Conservation (phyloP, 2,797 vertebrate species). For the Masticophis lateralis region DNA sequence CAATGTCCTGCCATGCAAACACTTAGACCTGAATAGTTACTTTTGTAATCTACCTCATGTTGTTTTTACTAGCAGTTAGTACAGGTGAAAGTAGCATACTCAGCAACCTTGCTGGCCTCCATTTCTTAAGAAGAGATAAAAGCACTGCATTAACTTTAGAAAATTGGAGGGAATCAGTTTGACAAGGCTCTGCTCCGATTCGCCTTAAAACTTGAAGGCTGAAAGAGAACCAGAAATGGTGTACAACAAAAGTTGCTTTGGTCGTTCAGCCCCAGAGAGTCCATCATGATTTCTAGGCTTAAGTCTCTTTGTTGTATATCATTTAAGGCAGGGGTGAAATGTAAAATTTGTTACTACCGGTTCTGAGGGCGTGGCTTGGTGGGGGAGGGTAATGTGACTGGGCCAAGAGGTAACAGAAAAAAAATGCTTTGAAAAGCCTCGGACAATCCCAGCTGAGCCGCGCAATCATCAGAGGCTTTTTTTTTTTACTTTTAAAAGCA, state of each 20-base stretch:
- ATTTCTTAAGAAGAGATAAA: conserved; percentile 8
- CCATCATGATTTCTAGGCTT: neutral
- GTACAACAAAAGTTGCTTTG: neutral
- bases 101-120: neutral
- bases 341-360: too few species aligned
- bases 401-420: too few species aligned
- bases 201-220: neutral
- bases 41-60: neutral
- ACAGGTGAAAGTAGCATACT: neutral
- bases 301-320: neutral
- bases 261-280: neutral
- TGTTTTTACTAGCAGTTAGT: conserved; percentile 9
- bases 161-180: neutral
- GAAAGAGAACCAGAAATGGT: conserved; percentile 29
- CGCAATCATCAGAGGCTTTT: too few species aligned
- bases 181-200: conserved; percentile 2
- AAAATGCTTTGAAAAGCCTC: too few species aligned
- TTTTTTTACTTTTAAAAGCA: too few species aligned
- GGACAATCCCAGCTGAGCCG: too few species aligned
- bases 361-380: too few species aligned
- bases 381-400: too few species aligned
- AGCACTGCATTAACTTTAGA: neutral
- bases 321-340: conserved; percentile 12
- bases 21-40: neutral
- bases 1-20: neutral